These are phyloP conservation scores for Eudemis profundana DNA, from an alignment of 2,888 invertebrate species.

Conservation along the genomic window DNA sequence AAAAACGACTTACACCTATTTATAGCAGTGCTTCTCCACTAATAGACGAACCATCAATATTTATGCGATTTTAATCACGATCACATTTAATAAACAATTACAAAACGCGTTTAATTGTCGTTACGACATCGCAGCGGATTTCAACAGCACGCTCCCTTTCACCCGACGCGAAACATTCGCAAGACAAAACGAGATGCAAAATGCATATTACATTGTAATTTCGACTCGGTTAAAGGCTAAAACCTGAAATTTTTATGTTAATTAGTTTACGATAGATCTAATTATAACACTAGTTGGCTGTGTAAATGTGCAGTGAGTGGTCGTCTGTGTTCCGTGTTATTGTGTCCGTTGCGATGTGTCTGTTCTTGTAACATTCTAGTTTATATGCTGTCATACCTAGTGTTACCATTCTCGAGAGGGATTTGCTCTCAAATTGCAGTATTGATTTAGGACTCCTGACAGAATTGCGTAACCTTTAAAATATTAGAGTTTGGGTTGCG, in stretches of 20 bases:
- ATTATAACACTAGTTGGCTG: conserved; percentile 75
- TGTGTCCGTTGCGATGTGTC: not conserved
- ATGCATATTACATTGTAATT: conserved; percentile 66
- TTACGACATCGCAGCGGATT: conserved; percentile 63
- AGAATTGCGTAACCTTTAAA: no score
- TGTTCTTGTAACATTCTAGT: not conserved
- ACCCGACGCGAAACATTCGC: conserved; percentile 54
- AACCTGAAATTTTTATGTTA: conserved; percentile 83
- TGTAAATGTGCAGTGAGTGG: conserved; percentile 72
- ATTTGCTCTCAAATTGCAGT: no score
- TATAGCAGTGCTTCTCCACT: conserved; percentile 4
- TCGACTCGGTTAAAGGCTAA: conserved; percentile 75
- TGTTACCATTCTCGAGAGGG: no score
- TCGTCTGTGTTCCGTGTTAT: conserved; percentile 62
- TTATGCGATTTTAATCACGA: conserved; percentile 35
- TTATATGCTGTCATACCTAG: not conserved
- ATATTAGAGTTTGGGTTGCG: no score
- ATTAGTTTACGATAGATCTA: conserved; percentile 80
- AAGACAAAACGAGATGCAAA: conserved; percentile 66
- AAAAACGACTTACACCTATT: conserved; percentile 8
- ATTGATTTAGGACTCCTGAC: no score
- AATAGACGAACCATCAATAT: conserved; percentile 14
- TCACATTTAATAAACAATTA: conserved; percentile 49
- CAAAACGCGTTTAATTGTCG: conserved; percentile 59
- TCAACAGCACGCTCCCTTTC: conserved; percentile 65